Evolutionary conservation across 2,888 invertebrate species (phyloP).

Genomic region (Cyclophora punctaria): DNA sequence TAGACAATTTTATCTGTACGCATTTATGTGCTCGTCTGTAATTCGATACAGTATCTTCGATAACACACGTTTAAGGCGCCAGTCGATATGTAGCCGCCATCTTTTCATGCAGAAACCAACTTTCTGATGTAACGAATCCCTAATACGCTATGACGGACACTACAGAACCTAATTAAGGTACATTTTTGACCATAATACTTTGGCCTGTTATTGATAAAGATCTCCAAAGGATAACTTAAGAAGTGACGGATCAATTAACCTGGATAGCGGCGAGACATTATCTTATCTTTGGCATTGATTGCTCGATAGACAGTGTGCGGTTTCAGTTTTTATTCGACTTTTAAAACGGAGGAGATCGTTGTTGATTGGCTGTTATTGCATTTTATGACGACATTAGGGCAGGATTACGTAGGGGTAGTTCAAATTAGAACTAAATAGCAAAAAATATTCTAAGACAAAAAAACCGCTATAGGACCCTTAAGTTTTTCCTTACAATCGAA

Average conservation of each 20-base stretch:
- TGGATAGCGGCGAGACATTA: constrained; percentile 46
- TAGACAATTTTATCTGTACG: constrained; percentile 8
- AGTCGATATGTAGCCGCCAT: constrained; percentile 54
- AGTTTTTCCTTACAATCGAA: too few relatives aligned
- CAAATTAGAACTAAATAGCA: too few relatives aligned
- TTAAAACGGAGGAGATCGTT: too few relatives aligned
- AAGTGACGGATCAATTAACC: constrained; percentile 20
- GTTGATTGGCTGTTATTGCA: too few relatives aligned
- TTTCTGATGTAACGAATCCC: constrained; percentile 67
- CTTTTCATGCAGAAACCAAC: constrained; percentile 65
- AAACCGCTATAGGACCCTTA: too few relatives aligned
- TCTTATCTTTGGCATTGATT: constrained; percentile 69
- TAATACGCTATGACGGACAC: constrained; percentile 69
- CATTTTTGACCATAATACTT: constrained; percentile 35
- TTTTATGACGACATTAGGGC: too few relatives aligned
- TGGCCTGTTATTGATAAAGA: constrained; percentile 17
- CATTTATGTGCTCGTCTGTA: constrained; percentile 28
- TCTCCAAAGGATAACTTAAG: neutral
- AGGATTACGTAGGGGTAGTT: too few relatives aligned
- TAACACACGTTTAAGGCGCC: constrained; percentile 56
- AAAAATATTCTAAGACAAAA: too few relatives aligned
- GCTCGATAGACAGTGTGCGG: constrained; percentile 68
- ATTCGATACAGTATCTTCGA: constrained; percentile 49
- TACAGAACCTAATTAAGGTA: constrained; percentile 68
- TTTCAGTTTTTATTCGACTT: constrained; percentile 27